phyloP scores from a whole-genome alignment of 2,888 invertebrate genomes.

The Eumerus sabulonum region DNA sequence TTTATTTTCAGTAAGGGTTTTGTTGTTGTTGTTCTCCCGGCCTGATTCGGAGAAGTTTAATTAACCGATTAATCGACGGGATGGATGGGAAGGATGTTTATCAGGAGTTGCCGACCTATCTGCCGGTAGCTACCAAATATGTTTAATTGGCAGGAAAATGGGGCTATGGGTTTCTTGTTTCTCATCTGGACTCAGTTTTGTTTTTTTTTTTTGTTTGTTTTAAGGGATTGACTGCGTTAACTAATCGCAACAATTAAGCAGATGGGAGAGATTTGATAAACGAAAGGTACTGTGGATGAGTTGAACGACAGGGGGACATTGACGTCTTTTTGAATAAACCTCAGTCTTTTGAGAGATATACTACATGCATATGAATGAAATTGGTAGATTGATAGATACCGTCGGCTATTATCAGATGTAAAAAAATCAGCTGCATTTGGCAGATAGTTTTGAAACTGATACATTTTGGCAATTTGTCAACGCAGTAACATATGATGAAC shows the following conservation, averaged over 20 bases:
- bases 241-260: conserved; percentile 59
- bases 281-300: too few relatives aligned
- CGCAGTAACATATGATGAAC: too few relatives aligned
- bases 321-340: conserved; percentile 45
- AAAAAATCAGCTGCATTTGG: too few relatives aligned
- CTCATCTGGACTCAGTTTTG: not conserved
- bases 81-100: conserved; percentile 62
- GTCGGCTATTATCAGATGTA: conserved; percentile 30
- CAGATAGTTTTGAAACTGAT: too few relatives aligned
- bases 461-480: too few relatives aligned
- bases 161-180: not conserved
- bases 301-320: conserved; percentile 38
- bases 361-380: conserved; percentile 18
- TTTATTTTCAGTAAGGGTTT: too few relatives aligned
- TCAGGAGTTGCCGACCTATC: conserved; percentile 39
- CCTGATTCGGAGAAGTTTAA: conserved; percentile 36
- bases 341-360: conserved; percentile 9
- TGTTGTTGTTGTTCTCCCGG: too few relatives aligned
- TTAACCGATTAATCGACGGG: conserved; percentile 63
- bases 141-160: conserved; percentile 60
- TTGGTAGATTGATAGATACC: conserved; percentile 6
- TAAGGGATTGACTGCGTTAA: too few relatives aligned
- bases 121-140: conserved; percentile 59
- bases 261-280: conserved; percentile 54
- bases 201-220: not conserved